phyloP scores from a whole-genome alignment of 2,113 vertebrate genomes.

The Myrmecobius fasciatus region DNA sequence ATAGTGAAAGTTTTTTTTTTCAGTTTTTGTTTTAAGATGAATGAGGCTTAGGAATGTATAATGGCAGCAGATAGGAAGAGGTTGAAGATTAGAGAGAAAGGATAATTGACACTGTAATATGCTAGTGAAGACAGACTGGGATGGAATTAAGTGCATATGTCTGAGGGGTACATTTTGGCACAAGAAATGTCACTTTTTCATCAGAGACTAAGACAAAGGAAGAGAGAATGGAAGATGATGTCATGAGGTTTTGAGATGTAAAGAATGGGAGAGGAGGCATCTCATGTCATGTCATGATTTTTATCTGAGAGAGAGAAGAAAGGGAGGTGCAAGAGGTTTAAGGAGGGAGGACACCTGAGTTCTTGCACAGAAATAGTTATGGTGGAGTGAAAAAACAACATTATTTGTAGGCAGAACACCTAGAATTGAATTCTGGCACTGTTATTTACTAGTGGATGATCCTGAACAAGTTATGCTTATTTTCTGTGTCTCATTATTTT shows the following conservation, averaged over 20 bases:
- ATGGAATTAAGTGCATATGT: neutral
- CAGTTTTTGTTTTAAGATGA: neutral
- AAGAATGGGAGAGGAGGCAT: neutral
- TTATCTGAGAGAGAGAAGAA: neutral
- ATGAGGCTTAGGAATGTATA: neutral
- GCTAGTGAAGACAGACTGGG: neutral
- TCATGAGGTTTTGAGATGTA: neutral
- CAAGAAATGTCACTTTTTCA: neutral
- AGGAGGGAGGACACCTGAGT: neutral
- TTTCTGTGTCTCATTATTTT: neutral
- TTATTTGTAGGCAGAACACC: neutral
- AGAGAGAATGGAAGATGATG: neutral
- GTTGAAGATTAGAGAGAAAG: neutral
- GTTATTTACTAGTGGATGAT: neutral
- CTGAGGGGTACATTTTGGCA: neutral
- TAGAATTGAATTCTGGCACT: neutral
- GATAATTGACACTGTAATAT: neutral
- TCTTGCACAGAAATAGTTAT: neutral
- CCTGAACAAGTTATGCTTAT: neutral
- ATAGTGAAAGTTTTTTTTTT: neutral
- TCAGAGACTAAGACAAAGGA: neutral
- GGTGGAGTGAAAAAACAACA: neutral
- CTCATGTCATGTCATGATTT: neutral
- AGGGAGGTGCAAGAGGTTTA: neutral
- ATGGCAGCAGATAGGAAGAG: neutral